Percentiles rank a stretch among this genome's conserved stretches.
Evolutionary conservation across 1,140 invertebrate species (phyloP).

Genomic region (Drosophila albomicans): DNA sequence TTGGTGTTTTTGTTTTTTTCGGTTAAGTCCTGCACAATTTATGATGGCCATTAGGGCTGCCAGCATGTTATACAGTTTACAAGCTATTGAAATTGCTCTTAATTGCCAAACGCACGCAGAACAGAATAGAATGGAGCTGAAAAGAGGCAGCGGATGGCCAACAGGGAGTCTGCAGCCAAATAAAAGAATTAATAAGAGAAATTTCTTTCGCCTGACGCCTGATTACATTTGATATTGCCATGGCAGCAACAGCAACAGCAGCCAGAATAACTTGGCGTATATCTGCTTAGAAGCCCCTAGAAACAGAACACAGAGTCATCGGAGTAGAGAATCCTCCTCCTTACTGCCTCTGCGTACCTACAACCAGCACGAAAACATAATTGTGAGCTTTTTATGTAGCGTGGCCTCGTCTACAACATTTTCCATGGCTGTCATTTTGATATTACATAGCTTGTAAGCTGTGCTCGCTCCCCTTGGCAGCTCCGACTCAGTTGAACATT

Average conservation of each 20-base stretch:
- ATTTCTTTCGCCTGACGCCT: conserved; percentile 56
- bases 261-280: conserved; percentile 39
- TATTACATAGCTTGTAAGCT: conserved; percentile 80
- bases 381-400: conserved; percentile 77
- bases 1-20: too few relatives aligned
- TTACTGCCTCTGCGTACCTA: conserved; percentile 13
- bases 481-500: conserved; percentile 55
- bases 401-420: conserved; percentile 68
- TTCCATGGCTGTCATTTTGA: conserved; percentile 76
- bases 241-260: conserved; percentile 8
- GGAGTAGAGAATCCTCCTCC: background rate
- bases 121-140: background rate
- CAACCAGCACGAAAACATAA: conserved; percentile 57
- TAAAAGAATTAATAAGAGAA: conserved; percentile 75
- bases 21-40: conserved; percentile 25
- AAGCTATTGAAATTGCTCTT: conserved; percentile 41
- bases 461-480: conserved; percentile 12
- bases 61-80: conserved; percentile 32
- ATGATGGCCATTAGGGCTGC: conserved; percentile 31
- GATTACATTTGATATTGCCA: conserved; percentile 66
- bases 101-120: conserved; percentile 43
- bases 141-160: background rate
- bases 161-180: conserved; percentile 2
- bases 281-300: conserved; percentile 56
- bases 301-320: conserved; percentile 23